Conservation (phyloP, 1,140 invertebrate genomes). For the Hermatobates lingyangjiaoensis region DNA sequence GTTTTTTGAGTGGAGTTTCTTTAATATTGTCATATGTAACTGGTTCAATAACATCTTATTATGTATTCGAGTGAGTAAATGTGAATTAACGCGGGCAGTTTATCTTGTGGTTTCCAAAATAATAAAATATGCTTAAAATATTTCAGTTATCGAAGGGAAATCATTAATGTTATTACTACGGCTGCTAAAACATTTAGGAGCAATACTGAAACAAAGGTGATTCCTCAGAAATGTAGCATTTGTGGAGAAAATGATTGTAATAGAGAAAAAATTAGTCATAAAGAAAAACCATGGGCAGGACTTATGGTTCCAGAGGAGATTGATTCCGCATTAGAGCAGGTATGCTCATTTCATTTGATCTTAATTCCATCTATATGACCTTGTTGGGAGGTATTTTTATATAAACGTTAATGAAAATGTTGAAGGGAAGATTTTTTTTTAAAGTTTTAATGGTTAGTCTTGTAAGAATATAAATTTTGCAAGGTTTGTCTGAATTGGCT, state of each 20-base stretch:
- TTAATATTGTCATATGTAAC: constrained; percentile 9
- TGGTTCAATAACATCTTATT: constrained; percentile 14
- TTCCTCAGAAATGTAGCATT: constrained; percentile 10
- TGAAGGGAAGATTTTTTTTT: background rate
- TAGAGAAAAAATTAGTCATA: constrained; percentile 28
- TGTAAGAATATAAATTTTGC: background rate
- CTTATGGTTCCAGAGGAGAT: constrained; percentile 39
- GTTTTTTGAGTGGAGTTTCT: constrained; percentile 2
- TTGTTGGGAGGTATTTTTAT: background rate
- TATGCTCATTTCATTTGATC: constrained; percentile 20
- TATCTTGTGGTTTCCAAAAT: background rate
- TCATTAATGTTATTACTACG: constrained; percentile 1
- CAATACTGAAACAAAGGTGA: background rate
- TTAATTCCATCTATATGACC: background rate
- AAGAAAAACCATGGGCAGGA: constrained; percentile 38
- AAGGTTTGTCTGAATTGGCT: background rate
- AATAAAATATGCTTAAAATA: background rate
- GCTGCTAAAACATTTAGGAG: background rate
- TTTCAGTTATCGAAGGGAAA: constrained; percentile 6
- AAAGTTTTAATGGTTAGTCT: background rate
- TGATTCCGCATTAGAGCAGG: constrained; percentile 46
- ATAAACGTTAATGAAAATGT: background rate
- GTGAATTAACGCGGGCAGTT: background rate
- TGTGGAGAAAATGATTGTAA: constrained; percentile 24
- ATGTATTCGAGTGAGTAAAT: constrained; percentile 14